Evolutionary conservation across 1,140 invertebrate species (phyloP).

Genomic region (Palaemon carinicauda): DNA sequence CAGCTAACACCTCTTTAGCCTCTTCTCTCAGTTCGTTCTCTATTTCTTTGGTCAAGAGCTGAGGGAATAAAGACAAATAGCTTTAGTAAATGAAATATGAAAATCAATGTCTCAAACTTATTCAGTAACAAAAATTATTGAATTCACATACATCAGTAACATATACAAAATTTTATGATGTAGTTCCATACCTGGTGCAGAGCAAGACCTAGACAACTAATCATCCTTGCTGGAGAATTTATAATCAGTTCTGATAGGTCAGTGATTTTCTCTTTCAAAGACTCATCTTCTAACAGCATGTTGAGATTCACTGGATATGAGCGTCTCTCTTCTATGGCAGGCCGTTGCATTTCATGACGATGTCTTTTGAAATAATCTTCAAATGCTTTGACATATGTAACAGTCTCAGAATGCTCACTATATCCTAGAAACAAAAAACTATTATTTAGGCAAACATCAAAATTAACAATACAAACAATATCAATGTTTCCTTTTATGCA

Average conservation of each 20-base stretch:
- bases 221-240: conserved; percentile 28
- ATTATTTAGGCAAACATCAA: no score
- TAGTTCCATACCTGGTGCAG: conserved; percentile 44
- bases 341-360: not conserved
- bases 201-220: conserved; percentile 48
- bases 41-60: conserved; percentile 31
- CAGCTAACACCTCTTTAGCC: conserved; percentile 23
- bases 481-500: no score
- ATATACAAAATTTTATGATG: no score
- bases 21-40: conserved; percentile 30
- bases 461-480: no score
- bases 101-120: no score
- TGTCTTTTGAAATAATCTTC: not conserved
- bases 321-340: conserved; percentile 22
- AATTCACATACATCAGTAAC: no score
- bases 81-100: no score
- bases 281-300: conserved; percentile 1
- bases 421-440: not conserved
- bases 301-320: conserved; percentile 16
- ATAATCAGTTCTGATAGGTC: not conserved
- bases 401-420: conserved; percentile 22
- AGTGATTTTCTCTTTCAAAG: conserved; percentile 2
- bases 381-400: conserved; percentile 17
- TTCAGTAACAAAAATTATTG: no score
- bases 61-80: not conserved